Conservation (phyloP, 2,113 vertebrate genomes). For the Neodontobutis hainanensis region DNA sequence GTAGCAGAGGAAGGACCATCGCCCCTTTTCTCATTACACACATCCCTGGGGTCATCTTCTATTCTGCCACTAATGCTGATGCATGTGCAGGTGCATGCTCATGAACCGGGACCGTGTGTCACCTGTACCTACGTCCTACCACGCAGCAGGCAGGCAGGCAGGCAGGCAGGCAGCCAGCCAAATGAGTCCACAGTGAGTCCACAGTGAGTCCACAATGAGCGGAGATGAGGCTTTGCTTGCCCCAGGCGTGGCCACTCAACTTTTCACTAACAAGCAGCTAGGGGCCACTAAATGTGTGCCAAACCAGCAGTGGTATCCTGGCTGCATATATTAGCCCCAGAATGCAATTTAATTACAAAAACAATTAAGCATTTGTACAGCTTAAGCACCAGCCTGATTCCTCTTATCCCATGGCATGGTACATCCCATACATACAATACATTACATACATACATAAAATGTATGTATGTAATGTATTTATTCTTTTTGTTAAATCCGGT, state of each 20-base stretch:
- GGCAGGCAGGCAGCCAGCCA: conserved; percentile 1
- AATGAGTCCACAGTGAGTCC: conserved; percentile 21
- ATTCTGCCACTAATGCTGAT: conserved; percentile 31
- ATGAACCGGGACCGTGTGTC: background rate
- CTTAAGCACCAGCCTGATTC: too few species aligned
- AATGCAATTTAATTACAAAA: background rate
- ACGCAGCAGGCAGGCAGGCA: conserved; percentile 4
- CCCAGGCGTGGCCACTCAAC: conserved; percentile 25
- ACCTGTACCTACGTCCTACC: background rate
- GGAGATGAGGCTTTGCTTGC: conserved; percentile 28
- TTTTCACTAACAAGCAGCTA: conserved; percentile 23
- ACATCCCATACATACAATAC: too few species aligned
- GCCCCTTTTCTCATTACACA: conserved; percentile 19
- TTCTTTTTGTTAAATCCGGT: background rate
- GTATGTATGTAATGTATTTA: too few species aligned
- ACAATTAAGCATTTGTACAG: background rate
- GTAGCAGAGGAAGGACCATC: conserved; percentile 20
- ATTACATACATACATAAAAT: too few species aligned
- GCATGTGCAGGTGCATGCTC: conserved; percentile 11
- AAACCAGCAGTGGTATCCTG: background rate
- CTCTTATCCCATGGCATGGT: too few species aligned
- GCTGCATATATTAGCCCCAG: background rate
- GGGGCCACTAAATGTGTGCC: conserved; percentile 9
- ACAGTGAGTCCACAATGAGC: conserved; percentile 24
- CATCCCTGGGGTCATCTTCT: conserved; percentile 24